A percentile compares a stretch with the other conserved stretches of the same genome.
Conservation (phyloP, 2,797 vertebrate genomes). For the Anas capensis region DNA sequence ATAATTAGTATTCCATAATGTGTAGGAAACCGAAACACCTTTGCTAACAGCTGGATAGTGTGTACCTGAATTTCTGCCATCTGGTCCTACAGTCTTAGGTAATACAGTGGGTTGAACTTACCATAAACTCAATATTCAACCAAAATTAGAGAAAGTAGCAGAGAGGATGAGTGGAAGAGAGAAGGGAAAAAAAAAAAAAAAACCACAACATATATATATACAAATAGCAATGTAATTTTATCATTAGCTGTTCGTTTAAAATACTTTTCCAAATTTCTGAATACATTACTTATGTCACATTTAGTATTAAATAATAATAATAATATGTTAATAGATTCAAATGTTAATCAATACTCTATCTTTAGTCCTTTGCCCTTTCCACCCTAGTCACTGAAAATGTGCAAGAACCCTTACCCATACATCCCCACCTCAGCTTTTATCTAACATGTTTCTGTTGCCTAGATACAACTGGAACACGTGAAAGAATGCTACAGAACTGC, state of each 20-base stretch:
- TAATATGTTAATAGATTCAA: not conserved
- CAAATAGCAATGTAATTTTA: not conserved
- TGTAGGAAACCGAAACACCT: constrained; percentile 30
- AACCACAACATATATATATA: too few species aligned
- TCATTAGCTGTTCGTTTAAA: not conserved
- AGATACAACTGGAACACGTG: constrained; percentile 50
- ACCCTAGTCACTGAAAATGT: not conserved
- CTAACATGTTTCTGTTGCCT: constrained; percentile 64
- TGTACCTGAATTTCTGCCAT: constrained; percentile 40
- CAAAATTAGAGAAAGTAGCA: not conserved
- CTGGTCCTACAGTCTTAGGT: not conserved
- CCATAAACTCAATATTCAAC: not conserved
- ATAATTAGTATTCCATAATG: constrained; percentile 26
- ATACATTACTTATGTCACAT: not conserved
- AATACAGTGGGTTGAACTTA: not conserved
- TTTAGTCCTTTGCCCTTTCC: constrained; percentile 23
- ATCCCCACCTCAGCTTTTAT: constrained; percentile 42
- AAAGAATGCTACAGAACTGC: constrained; percentile 50
- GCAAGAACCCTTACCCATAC: not conserved
- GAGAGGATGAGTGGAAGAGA: not conserved
- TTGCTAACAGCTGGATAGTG: constrained; percentile 34
- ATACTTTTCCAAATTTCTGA: not conserved
- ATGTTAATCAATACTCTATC: not conserved
- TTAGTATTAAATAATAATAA: not conserved
- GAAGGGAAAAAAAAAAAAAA: not conserved